These are phyloP conservation scores for Falco novaeseelandiae DNA, from an alignment of 2,797 vertebrate species.

Conservation along the genomic window DNA sequence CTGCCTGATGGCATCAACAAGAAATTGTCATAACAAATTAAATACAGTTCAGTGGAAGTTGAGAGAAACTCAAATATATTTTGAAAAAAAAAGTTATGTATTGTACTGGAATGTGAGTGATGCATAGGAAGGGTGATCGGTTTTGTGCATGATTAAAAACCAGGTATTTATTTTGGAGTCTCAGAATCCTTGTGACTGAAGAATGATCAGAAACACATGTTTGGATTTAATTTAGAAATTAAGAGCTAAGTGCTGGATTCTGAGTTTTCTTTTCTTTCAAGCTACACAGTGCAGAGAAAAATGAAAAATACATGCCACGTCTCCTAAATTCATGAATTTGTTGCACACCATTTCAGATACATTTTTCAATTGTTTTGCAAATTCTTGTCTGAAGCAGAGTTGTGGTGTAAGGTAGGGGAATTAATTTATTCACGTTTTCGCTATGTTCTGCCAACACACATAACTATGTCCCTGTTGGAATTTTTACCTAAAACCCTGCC, in stretches of 20 bases:
- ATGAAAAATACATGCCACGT: neutral
- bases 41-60: neutral
- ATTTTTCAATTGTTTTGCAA: neutral
- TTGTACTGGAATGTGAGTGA: neutral
- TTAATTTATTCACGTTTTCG: neutral
- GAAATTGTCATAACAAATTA: neutral
- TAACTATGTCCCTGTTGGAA: neutral
- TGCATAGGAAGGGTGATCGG: neutral
- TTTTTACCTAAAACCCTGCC: neutral
- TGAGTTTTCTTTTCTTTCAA: neutral
- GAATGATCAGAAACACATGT: neutral
- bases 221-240: neutral
- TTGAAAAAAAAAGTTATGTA: neutral
- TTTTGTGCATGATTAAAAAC: neutral
- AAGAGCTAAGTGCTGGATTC: neutral
- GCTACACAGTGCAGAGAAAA: neutral
- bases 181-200: neutral
- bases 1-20: neutral
- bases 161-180: neutral
- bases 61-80: neutral
- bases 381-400: neutral
- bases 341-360: neutral
- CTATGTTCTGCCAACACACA: neutral
- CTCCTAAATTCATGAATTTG: neutral
- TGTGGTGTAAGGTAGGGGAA: neutral